phyloP scores from a whole-genome alignment of 1,140 invertebrate species.

The Uloborus diversus region DNA sequence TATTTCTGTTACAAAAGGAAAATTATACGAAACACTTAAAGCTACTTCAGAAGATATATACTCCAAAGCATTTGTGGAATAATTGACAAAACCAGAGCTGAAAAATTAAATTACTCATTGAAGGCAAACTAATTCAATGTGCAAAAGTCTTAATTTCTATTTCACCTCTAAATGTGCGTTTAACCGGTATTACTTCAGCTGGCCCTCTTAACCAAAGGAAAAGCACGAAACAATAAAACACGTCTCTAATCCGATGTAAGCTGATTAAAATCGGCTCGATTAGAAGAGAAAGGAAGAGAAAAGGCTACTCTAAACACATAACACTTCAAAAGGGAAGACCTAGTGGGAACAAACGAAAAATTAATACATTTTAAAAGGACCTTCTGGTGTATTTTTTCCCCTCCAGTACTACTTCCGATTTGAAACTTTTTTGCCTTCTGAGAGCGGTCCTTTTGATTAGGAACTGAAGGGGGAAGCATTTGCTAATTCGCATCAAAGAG shows the following conservation, averaged over 20 bases:
- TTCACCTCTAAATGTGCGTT: too few relatives aligned
- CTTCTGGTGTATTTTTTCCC: neutral
- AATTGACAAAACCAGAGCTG: too few relatives aligned
- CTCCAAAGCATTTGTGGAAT: too few relatives aligned
- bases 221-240: conserved; percentile 25
- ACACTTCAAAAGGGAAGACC: neutral
- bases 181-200: too few relatives aligned
- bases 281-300: neutral
- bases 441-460: neutral
- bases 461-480: neutral
- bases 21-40: too few relatives aligned
- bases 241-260: conserved; percentile 7
- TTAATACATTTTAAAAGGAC: conserved; percentile 18
- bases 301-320: neutral
- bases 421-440: neutral
- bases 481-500: neutral
- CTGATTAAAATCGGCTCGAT: conserved; percentile 35
- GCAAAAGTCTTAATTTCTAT: too few relatives aligned
- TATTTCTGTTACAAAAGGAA: too few relatives aligned
- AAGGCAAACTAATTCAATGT: too few relatives aligned
- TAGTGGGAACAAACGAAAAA: neutral
- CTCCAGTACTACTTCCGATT: neutral
- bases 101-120: too few relatives aligned
- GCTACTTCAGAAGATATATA: too few relatives aligned
- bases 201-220: too few relatives aligned